A percentile compares a stretch with the other conserved stretches of the same genome.
Conservation (phyloP, 2,113 vertebrate species). For the Psilopsiagon aymara region DNA sequence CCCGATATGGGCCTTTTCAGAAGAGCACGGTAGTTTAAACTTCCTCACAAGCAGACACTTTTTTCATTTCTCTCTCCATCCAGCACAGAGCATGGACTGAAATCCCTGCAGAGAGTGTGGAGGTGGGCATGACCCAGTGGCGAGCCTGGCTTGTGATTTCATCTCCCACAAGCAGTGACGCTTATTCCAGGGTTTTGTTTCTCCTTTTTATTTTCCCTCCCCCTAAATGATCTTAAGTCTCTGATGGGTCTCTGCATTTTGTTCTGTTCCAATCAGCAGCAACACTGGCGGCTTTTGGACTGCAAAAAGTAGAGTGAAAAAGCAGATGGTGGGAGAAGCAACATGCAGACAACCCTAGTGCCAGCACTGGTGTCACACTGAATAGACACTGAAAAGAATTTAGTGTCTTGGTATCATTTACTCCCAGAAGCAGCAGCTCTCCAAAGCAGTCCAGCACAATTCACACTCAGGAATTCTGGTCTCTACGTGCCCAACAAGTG, state of each 20-base stretch:
- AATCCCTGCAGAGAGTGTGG: not conserved
- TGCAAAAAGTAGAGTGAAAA: slow-evolving; percentile 35
- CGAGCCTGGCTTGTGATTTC: not conserved
- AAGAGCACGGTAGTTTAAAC: not conserved
- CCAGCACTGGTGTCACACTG: slow-evolving; percentile 34
- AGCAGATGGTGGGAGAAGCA: slow-evolving; percentile 32
- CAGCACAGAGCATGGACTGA: not conserved
- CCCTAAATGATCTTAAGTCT: not conserved
- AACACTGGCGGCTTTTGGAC: not conserved
- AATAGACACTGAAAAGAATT: slow-evolving; percentile 16
- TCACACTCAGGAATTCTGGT: not conserved
- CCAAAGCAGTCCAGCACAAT: not conserved
- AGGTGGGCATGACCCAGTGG: not conserved
- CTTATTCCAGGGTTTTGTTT: not conserved
- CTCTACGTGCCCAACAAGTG: not conserved
- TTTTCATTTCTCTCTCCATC: not conserved
- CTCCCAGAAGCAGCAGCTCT: not conserved
- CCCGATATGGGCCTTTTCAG: not conserved
- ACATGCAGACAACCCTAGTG: not conserved
- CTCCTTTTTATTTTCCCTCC: rapidly evolving
- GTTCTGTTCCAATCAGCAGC: not conserved
- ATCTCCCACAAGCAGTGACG: not conserved
- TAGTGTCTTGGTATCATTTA: not conserved
- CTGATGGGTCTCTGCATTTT: not conserved
- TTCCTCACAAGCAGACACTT: not conserved